Conservation (phyloP, 2,888 invertebrate genomes). For the Acanthosepion pharaonis region DNA sequence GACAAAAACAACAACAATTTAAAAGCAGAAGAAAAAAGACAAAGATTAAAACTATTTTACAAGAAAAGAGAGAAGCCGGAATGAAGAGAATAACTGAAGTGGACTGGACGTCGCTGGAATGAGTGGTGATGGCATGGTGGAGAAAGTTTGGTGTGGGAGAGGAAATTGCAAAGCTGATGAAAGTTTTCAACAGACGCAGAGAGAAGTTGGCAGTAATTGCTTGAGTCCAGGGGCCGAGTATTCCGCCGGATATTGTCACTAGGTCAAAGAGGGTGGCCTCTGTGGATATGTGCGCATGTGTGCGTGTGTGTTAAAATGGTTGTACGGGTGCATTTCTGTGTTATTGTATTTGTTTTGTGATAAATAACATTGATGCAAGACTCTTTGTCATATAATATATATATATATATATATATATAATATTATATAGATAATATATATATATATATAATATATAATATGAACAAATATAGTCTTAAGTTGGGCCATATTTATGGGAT, state of each 20-base stretch:
- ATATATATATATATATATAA: no score
- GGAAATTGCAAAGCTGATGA: background rate
- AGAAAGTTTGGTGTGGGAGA: background rate
- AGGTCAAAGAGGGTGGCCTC: background rate
- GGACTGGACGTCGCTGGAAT: background rate
- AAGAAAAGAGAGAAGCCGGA: background rate
- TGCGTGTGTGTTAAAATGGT: background rate
- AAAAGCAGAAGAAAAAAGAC: background rate
- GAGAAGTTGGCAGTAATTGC: background rate
- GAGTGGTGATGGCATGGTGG: background rate
- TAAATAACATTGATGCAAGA: no score
- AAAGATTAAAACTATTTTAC: background rate
- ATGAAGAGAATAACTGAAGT: background rate
- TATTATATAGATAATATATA: no score
- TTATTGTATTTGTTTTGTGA: no score
- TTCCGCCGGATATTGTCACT: conserved; percentile 2
- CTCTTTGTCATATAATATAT: no score
- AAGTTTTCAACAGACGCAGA: background rate
- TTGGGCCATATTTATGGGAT: no score
- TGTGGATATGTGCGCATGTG: background rate
- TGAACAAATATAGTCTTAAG: no score
- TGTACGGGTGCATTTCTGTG: no score
- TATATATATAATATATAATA: no score
- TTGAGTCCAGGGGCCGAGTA: background rate
- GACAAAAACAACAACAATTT: background rate